These are phyloP conservation scores for Ophraella communa DNA, from an alignment of 2,888 invertebrate species.

Conservation along the genomic window DNA sequence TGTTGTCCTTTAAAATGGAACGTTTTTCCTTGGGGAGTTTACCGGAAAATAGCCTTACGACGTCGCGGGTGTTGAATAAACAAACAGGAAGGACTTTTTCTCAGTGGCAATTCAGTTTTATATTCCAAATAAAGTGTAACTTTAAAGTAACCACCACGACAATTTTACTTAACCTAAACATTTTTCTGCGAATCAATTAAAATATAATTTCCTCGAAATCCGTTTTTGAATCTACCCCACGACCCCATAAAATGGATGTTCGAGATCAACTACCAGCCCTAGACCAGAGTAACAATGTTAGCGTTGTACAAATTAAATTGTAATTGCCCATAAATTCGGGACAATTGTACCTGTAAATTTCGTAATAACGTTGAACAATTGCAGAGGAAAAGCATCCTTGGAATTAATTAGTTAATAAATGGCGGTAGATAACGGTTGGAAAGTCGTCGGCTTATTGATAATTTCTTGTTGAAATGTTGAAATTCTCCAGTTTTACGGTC, in stretches of 20 bases:
- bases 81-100: not conserved
- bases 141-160: no score
- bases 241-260: constrained; percentile 22
- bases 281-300: constrained; percentile 28
- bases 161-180: no score
- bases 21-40: not conserved
- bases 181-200: no score
- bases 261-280: constrained; percentile 20
- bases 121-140: no score
- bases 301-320: constrained; percentile 30
- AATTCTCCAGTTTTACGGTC: constrained; percentile 2
- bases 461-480: constrained; percentile 2
- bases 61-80: not conserved
- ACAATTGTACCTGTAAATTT: constrained; percentile 34
- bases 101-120: not conserved
- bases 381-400: constrained; percentile 25
- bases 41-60: not conserved
- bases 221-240: constrained; percentile 15
- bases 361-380: constrained; percentile 24
- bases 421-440: not conserved
- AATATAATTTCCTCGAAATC: constrained; percentile 11
- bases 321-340: constrained; percentile 33
- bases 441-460: constrained; percentile 9
- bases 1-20: constrained; percentile 5
- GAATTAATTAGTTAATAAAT: constrained; percentile 30